Evolutionary conservation across 2,888 invertebrate species (phyloP).

Genomic region (Plebejus anna): DNA sequence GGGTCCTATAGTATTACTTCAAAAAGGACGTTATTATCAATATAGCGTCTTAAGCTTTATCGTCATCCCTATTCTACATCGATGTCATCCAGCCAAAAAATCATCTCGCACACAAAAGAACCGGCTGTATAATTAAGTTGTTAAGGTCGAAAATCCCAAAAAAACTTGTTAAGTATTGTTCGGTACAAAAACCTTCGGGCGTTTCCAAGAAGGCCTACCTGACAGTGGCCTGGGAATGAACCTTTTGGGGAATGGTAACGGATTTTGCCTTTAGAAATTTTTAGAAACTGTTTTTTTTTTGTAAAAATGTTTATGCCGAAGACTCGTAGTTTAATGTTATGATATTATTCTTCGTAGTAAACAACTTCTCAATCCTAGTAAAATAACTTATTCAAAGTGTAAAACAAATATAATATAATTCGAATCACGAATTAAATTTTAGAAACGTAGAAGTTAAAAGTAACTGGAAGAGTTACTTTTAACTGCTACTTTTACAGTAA

Average conservation of each 20-base stretch:
- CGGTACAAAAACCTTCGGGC: constrained; percentile 44
- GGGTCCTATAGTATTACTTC: too few species aligned
- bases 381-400: too few species aligned
- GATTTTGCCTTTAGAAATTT: not conserved
- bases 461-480: too few species aligned
- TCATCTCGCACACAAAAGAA: constrained; percentile 25
- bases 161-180: constrained; percentile 37
- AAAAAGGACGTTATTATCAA: too few species aligned
- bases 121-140: constrained; percentile 32
- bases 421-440: too few species aligned
- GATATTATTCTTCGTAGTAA: too few species aligned
- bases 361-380: not conserved
- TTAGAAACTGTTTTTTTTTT: not conserved
- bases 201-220: constrained; percentile 59
- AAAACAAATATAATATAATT: too few species aligned
- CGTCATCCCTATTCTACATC: not conserved
- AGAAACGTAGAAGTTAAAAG: too few species aligned
- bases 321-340: not conserved
- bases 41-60: not conserved
- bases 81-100: constrained; percentile 17
- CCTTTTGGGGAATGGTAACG: not conserved
- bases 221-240: constrained; percentile 35
- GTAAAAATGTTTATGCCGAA: not conserved
- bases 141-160: constrained; percentile 37
- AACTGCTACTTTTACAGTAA: too few species aligned